phyloP scores from a whole-genome alignment of 1,140 invertebrate genomes.

The Lordiphosa mommai region DNA sequence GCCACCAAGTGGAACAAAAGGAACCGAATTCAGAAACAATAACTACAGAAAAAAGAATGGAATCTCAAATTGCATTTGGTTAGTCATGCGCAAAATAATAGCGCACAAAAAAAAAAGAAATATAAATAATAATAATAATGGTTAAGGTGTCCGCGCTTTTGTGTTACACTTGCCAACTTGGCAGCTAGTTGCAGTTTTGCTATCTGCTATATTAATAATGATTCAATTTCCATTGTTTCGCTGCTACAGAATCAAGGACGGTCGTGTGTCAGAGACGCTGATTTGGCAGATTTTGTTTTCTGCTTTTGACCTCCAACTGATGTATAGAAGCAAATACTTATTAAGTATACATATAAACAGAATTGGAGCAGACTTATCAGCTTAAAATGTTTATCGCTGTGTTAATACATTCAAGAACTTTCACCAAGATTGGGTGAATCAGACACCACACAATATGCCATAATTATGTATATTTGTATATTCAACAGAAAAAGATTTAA shows the following conservation, averaged over 20 bases:
- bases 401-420: constrained; percentile 43
- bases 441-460: constrained; percentile 25
- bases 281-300: constrained; percentile 30
- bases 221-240: constrained; percentile 67
- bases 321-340: too few relatives aligned
- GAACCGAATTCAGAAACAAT: constrained; percentile 32
- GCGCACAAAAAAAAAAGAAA: constrained; percentile 23
- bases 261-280: constrained; percentile 52
- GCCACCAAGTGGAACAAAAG: constrained; percentile 57
- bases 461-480: constrained; percentile 40
- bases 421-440: constrained; percentile 34
- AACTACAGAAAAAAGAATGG: constrained; percentile 58
- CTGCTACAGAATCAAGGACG: constrained; percentile 49
- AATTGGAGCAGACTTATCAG: neutral
- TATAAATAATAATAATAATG: constrained; percentile 66
- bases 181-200: constrained; percentile 29
- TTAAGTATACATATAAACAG: neutral
- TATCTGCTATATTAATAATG: constrained; percentile 48
- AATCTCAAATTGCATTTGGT: constrained; percentile 75
- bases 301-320: constrained; percentile 24
- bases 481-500: neutral
- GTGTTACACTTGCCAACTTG: constrained; percentile 62
- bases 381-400: constrained; percentile 19
- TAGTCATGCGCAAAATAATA: constrained; percentile 75
- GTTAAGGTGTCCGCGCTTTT: constrained; percentile 49